Base-by-base conservation (phyloP, 2,888 invertebrate species). In the Xanthostigma xanthostigma region DNA sequence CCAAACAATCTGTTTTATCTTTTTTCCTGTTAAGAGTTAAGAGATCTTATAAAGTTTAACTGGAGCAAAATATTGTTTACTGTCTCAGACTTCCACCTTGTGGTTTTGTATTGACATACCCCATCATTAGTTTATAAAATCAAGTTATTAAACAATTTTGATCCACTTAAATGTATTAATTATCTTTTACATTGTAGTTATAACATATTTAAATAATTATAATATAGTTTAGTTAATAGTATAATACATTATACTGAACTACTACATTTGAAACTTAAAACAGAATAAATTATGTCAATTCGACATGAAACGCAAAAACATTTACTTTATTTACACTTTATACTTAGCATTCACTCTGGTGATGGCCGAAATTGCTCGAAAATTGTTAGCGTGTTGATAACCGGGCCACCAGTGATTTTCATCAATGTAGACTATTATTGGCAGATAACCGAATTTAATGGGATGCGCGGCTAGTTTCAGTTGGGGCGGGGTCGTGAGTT, bases 201-300 rank as follows among this genome's bases (percentile, higher is more conserved):
- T 46, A 39, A 36, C 36, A 46, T 36, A 36, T 46, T 46, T 40
- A 40, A 40, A 46, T 36, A 46, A 46, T 27, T 46, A 46, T 46
- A 36, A 46, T 46, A 46, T 46, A 46, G 46, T 46, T 46, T 46
- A 46, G 46, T 46, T 46, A 27, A 46, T 46, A 46, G 46, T 46
- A 46, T 39, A 46, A 33, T 46, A 46, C 34, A 46, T 46, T 36
- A 46, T 36, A 46, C 36, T 27, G 27, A 27, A 46, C 17, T 27
- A 46, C 27, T 36, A 44, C 36, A 36, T 35, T 43, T 43, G 42
- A 35, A 46, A 42, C 42, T 42, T 42, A 42, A 47, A 48, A 48
- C 38, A 27, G 42, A 48, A 41, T 48, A 48, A 48, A 48, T 37
- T 48, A 48, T 48, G 48, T 48, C 48, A 48, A 48, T 42, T 48